Percentiles rank a stretch among this genome's conserved stretches.
phyloP scores from a whole-genome alignment of 2,113 vertebrate species.

The Malurus melanocephalus region DNA sequence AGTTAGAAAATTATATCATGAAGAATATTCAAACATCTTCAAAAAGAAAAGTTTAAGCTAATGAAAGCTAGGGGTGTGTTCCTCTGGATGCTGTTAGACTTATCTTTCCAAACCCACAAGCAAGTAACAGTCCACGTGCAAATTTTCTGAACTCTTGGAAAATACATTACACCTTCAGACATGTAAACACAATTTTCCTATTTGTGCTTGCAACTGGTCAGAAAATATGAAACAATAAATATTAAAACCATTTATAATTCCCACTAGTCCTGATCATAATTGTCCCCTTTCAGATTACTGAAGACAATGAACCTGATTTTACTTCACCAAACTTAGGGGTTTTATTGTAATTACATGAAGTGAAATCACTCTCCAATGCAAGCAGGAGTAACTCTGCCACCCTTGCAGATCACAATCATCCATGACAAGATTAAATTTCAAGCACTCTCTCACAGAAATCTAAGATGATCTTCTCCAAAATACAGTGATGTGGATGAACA shows the following conservation, averaged over 20 bases:
- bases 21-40: not conserved
- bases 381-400: not conserved
- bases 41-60: not conserved
- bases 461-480: not conserved
- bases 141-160: not conserved
- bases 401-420: not conserved
- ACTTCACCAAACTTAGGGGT: not conserved
- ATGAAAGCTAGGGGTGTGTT: not conserved
- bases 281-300: slow-evolving; percentile 30
- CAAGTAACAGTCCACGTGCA: not conserved
- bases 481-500: not conserved
- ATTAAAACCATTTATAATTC: not conserved
- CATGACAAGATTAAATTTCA: not conserved
- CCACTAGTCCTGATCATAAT: not conserved
- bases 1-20: not conserved
- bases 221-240: not conserved
- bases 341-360: not conserved
- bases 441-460: not conserved
- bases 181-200: not conserved
- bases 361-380: not conserved
- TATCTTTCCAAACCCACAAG: not conserved
- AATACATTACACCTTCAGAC: not conserved
- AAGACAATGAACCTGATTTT: slow-evolving; percentile 11
- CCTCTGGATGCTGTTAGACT: not conserved
- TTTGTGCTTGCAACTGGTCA: not conserved